These are phyloP conservation scores for Brotula barbata DNA, from an alignment of 2,797 vertebrate genomes.

Conservation along the genomic window DNA sequence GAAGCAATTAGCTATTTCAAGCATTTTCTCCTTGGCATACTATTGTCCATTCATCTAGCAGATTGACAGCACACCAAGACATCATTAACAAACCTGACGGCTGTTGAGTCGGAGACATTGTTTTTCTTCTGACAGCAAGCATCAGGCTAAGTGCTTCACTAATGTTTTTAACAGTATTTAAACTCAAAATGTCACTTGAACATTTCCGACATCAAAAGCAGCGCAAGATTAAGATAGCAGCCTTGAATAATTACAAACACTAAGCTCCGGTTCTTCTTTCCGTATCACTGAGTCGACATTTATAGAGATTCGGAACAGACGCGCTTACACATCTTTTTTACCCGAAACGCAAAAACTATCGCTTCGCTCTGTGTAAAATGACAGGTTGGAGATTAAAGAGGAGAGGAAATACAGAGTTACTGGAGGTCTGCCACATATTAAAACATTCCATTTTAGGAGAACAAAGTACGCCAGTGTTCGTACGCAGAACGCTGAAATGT, in stretches of 20 bases:
- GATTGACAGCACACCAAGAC: constrained; percentile 78
- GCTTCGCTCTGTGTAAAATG: constrained; percentile 52
- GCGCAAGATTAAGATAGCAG: constrained; percentile 68
- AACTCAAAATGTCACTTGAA: constrained; percentile 77
- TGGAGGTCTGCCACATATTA: constrained; percentile 55
- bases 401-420: constrained; percentile 49
- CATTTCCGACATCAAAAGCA: constrained; percentile 73
- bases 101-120: constrained; percentile 67
- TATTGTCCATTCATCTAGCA: constrained; percentile 73
- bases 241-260: constrained; percentile 77
- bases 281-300: constrained; percentile 74
- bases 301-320: constrained; percentile 70
- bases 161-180: constrained; percentile 77
- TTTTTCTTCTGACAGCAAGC: constrained; percentile 71
- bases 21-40: constrained; percentile 70
- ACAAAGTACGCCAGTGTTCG: constrained; percentile 55
- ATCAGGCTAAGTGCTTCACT: constrained; percentile 72
- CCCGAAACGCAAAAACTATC: constrained; percentile 61
- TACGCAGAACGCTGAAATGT: constrained; percentile 27
- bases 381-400: constrained; percentile 69
- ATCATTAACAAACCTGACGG: constrained; percentile 71
- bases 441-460: constrained; percentile 40
- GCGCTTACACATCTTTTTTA: constrained; percentile 65
- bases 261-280: constrained; percentile 74
- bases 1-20: constrained; percentile 74